Percentiles rank a stretch among this genome's conserved stretches.
Conservation (phyloP, 2,797 vertebrate genomes). For the Karalla daura region DNA sequence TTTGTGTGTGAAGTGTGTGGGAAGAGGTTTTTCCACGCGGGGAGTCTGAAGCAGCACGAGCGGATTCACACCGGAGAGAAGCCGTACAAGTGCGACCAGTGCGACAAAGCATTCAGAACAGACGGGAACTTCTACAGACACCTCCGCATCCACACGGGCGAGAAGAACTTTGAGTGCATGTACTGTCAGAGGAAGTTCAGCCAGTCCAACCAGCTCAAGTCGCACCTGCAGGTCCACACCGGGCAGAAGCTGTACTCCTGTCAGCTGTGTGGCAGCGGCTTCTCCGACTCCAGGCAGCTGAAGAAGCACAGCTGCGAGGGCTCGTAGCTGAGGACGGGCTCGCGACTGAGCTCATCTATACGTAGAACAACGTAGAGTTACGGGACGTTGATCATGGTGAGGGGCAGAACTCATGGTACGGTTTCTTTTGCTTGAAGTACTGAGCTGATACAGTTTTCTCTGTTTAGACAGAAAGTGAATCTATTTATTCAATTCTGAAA, state of each 20-base stretch:
- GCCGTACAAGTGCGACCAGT: conserved; percentile 82
- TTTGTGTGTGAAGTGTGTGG: conserved; percentile 80
- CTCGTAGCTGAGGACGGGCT: neutral
- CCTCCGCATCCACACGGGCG: conserved; percentile 77
- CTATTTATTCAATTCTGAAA: neutral
- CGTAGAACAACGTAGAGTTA: neutral
- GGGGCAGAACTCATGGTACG: neutral
- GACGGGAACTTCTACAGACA: conserved; percentile 82
- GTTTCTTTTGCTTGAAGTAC: neutral
- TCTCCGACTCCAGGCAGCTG: conserved; percentile 73
- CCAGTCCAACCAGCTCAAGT: conserved; percentile 84
- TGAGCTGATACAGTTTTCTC: neutral
- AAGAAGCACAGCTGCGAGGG: conserved; percentile 78
- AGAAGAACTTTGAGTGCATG: conserved; percentile 78
- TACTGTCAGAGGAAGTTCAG: conserved; percentile 81
- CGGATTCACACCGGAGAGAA: conserved; percentile 83
- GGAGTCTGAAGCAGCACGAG: conserved; percentile 77
- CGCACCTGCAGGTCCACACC: conserved; percentile 84
- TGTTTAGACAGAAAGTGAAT: neutral
- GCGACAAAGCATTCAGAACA: conserved; percentile 79
- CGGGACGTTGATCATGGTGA: neutral
- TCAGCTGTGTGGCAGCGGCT: conserved; percentile 65
- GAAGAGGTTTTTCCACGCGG: conserved; percentile 77
- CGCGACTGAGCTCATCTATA: neutral
- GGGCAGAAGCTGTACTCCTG: conserved; percentile 82